Conservation (phyloP, 1,140 invertebrate genomes). For the Lerema accius region DNA sequence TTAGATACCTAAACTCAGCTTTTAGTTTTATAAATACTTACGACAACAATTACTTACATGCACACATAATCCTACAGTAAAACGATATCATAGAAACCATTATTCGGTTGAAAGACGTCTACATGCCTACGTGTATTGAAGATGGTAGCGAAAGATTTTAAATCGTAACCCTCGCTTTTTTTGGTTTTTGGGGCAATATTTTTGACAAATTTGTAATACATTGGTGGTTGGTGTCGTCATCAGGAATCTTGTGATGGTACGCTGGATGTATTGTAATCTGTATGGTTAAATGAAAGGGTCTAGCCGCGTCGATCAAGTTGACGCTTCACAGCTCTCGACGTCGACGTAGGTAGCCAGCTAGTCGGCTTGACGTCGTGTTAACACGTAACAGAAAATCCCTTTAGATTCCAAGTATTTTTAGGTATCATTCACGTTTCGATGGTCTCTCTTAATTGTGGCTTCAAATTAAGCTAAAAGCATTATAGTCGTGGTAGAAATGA, state of each 20-base stretch:
- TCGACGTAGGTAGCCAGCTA: slow-evolving; percentile 6
- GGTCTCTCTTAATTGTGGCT: not conserved
- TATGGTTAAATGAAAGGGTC: slow-evolving; percentile 17
- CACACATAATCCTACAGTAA: slow-evolving; percentile 45
- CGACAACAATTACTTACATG: slow-evolving; percentile 55
- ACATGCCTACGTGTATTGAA: slow-evolving; percentile 42
- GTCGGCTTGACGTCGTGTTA: slow-evolving; percentile 33
- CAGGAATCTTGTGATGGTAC: slow-evolving; percentile 11
- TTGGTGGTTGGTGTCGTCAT: slow-evolving; percentile 56
- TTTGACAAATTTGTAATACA: no score
- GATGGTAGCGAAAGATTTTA: slow-evolving; percentile 59
- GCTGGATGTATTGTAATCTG: slow-evolving; percentile 20
- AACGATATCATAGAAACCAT: slow-evolving; percentile 29
- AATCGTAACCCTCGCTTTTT: slow-evolving; percentile 64
- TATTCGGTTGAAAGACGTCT: slow-evolving; percentile 32
- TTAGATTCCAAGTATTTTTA: not conserved
- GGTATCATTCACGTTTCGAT: slow-evolving; percentile 40
- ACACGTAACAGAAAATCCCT: slow-evolving; percentile 51
- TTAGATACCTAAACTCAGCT: slow-evolving; percentile 45
- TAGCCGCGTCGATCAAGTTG: slow-evolving; percentile 1
- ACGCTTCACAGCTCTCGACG: slow-evolving; percentile 1
- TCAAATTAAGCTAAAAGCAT: not conserved
- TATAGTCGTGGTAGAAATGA: no score
- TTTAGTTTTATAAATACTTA: slow-evolving; percentile 46
- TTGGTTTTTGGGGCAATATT: no score